Percentiles rank a stretch among this genome's conserved stretches.
These are phyloP conservation scores for Bilobella aurantiaca DNA, from an alignment of 1,140 invertebrate genomes.

Conservation along the genomic window DNA sequence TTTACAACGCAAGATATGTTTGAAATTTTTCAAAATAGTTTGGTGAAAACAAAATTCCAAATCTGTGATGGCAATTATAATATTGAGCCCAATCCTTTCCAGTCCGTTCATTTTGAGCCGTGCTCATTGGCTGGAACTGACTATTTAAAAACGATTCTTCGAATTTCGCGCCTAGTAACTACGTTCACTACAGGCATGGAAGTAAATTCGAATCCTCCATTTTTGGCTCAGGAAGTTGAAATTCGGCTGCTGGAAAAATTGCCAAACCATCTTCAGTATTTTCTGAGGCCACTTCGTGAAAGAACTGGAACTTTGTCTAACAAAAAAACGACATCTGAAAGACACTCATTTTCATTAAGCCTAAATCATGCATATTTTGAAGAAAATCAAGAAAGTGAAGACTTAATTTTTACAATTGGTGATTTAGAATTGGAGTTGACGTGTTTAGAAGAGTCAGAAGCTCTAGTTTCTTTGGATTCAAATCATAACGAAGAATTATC, in stretches of 20 bases:
- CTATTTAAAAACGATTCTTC: constrained; percentile 9
- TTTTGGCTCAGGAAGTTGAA: constrained; percentile 13
- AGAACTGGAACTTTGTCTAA: background rate
- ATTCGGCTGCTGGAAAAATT: constrained; percentile 14
- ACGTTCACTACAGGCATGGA: constrained; percentile 19
- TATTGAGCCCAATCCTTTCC: constrained; percentile 12
- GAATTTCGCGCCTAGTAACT: constrained; percentile 12
- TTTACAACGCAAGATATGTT: constrained; percentile 14
- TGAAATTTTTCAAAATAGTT: constrained; percentile 20
- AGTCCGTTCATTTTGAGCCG: constrained; percentile 10
- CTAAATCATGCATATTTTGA: constrained; percentile 19
- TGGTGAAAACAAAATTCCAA: constrained; percentile 11
- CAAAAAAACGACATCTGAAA: background rate
- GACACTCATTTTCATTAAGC: constrained; percentile 19
- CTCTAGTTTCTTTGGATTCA: background rate
- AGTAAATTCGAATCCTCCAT: constrained; percentile 15
- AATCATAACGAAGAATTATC: background rate
- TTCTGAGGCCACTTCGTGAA: constrained; percentile 5
- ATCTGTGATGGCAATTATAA: background rate
- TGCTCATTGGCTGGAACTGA: background rate
- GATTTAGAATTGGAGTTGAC: constrained; percentile 8
- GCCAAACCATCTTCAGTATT: constrained; percentile 21
- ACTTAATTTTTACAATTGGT: constrained; percentile 16
- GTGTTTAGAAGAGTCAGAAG: background rate
- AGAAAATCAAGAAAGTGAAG: constrained; percentile 14